phyloP scores from a whole-genome alignment of 1,140 invertebrate species.

The Temnothorax curvispinosus region DNA sequence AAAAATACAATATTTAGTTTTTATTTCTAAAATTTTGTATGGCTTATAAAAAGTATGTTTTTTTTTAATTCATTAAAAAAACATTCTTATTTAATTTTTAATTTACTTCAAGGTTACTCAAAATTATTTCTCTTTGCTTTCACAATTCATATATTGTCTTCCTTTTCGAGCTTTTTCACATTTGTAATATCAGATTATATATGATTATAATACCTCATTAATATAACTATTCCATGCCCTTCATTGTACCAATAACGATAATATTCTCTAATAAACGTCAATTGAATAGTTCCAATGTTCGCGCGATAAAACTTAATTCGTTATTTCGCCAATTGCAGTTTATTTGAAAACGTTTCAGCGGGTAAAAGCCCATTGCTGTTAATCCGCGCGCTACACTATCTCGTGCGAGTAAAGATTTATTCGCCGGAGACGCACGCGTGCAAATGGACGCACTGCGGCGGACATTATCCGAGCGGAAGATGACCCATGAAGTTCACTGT shows the following conservation, averaged over 20 bases:
- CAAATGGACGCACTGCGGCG: background rate
- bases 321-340: background rate
- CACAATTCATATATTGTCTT: background rate
- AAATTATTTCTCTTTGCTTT: background rate
- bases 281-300: background rate
- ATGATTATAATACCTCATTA: background rate
- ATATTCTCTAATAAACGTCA: background rate
- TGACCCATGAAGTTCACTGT: constrained; percentile 22
- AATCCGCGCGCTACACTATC: background rate
- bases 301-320: background rate
- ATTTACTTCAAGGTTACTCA: background rate
- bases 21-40: background rate
- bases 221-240: background rate
- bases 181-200: background rate
- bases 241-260: background rate
- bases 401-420: constrained; percentile 3
- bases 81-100: background rate
- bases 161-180: background rate
- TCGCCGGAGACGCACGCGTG: background rate
- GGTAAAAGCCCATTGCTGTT: background rate
- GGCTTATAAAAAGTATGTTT: background rate
- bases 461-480: constrained; percentile 8
- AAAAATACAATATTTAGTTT: background rate
- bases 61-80: too few relatives aligned
- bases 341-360: background rate